A percentile compares a stretch with the other conserved stretches of the same genome.
These are phyloP conservation scores for Cantharis nigra DNA, from an alignment of 2,888 invertebrate species.

Conservation along the genomic window DNA sequence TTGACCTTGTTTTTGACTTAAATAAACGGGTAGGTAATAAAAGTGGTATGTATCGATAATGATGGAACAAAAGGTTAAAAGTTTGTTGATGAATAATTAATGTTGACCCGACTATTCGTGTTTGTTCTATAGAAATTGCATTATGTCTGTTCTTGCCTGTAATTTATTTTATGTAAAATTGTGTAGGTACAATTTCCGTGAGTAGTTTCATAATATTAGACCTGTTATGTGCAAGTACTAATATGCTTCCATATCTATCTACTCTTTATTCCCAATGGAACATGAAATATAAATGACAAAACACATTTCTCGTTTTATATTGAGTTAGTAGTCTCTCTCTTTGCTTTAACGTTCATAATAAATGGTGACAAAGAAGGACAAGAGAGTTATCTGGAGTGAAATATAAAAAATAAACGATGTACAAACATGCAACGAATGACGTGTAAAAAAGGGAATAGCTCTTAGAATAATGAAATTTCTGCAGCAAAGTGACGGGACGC, in stretches of 20 bases:
- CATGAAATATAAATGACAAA: constrained; percentile 28
- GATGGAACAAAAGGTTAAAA: not conserved
- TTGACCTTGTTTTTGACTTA: not conserved
- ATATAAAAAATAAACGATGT: constrained; percentile 31
- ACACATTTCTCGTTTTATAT: not conserved
- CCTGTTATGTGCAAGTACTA: constrained; percentile 15
- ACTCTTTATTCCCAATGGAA: constrained; percentile 20
- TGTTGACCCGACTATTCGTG: not conserved
- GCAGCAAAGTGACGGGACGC: constrained; percentile 37
- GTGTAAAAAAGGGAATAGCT: constrained; percentile 36
- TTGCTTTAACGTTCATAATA: not conserved
- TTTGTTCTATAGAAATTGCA: not conserved
- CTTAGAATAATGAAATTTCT: constrained; percentile 39
- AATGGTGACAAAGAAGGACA: constrained; percentile 7
- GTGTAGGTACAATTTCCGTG: not conserved
- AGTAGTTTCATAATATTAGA: not conserved
- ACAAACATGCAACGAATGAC: constrained; percentile 33
- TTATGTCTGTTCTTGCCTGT: not conserved
- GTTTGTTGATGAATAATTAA: not conserved
- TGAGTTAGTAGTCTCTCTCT: not conserved
- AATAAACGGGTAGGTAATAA: not conserved
- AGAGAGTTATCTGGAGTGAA: constrained; percentile 4
- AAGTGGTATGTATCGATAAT: not conserved
- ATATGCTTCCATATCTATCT: constrained; percentile 15
- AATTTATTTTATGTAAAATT: not conserved